These are phyloP conservation scores for Geotrupes spiniger DNA, from an alignment of 2,888 invertebrate species.

Conservation along the genomic window DNA sequence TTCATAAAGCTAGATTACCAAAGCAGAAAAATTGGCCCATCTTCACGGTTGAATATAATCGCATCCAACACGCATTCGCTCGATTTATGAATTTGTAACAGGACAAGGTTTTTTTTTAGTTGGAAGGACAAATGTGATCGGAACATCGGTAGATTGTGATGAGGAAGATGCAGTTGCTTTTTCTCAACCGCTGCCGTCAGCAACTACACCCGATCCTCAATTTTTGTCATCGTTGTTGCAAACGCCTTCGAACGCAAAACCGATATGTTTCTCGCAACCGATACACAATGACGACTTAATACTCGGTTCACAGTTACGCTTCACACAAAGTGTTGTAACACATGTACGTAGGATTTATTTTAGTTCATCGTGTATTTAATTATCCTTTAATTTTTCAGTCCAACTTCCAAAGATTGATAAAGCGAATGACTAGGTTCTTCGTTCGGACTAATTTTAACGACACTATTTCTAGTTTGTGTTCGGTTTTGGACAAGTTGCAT, in stretches of 20 bases:
- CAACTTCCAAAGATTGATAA: constrained; percentile 74
- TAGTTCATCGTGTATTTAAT: not conserved
- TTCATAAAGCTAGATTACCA: constrained; percentile 96
- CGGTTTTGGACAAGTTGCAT: constrained; percentile 62
- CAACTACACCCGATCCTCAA: constrained; percentile 29
- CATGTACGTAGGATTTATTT: constrained; percentile 28
- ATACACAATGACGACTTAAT: constrained; percentile 78
- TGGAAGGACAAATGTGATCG: too few species aligned
- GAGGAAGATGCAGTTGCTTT: constrained; percentile 30
- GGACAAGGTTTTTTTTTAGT: too few species aligned
- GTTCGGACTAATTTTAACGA: constrained; percentile 67
- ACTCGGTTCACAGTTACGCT: constrained; percentile 66
- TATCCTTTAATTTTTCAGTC: constrained; percentile 53
- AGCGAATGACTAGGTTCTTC: constrained; percentile 92
- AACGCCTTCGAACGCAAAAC: constrained; percentile 11
- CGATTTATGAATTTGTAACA: too few species aligned
- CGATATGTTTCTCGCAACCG: constrained; percentile 82
- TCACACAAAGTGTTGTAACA: constrained; percentile 51
- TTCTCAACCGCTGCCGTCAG: constrained; percentile 47
- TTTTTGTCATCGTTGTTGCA: constrained; percentile 39
- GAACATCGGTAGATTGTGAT: too few species aligned
- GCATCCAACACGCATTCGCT: too few species aligned
- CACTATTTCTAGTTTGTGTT: constrained; percentile 63
- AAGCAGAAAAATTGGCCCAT: constrained; percentile 63
- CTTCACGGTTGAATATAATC: too few species aligned